Conservation (phyloP, 2,888 invertebrate species). For the Zaprionus lineosus region DNA sequence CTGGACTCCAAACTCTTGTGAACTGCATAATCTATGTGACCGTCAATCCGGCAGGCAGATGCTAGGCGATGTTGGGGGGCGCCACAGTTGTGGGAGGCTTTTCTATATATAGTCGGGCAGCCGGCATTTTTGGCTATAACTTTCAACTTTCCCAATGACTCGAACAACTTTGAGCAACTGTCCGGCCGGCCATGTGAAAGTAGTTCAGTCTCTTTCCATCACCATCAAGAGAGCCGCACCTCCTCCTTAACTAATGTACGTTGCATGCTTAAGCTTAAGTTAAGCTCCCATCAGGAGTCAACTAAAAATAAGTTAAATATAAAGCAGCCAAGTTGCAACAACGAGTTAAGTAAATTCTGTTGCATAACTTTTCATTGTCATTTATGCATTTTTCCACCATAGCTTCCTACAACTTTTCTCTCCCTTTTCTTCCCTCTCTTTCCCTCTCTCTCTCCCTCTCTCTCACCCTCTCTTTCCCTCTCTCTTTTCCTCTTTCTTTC, state of each 20-base stretch:
- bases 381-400: conserved; percentile 63
- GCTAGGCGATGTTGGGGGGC: no score
- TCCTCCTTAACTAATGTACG: no score
- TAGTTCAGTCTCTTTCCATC: no score
- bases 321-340: conserved; percentile 27
- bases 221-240: no score
- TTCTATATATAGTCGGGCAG: no score
- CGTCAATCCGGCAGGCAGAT: no score
- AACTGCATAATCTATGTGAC: no score
- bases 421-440: neutral
- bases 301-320: conserved; percentile 25
- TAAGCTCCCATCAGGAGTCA: conserved; percentile 55
- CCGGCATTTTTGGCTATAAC: conserved; percentile 58
- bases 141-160: conserved; percentile 76
- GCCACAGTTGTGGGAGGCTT: no score
- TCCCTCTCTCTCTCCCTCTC: neutral
- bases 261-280: conserved; percentile 62
- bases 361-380: conserved; percentile 56
- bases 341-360: conserved; percentile 34
- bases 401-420: conserved; percentile 58
- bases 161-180: conserved; percentile 70
- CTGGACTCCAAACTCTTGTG: no score
- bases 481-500: neutral
- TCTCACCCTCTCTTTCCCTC: neutral
- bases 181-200: no score